Evolutionary conservation across 2,797 vertebrate species (phyloP).

Genomic region (Ficedula albicollis): DNA sequence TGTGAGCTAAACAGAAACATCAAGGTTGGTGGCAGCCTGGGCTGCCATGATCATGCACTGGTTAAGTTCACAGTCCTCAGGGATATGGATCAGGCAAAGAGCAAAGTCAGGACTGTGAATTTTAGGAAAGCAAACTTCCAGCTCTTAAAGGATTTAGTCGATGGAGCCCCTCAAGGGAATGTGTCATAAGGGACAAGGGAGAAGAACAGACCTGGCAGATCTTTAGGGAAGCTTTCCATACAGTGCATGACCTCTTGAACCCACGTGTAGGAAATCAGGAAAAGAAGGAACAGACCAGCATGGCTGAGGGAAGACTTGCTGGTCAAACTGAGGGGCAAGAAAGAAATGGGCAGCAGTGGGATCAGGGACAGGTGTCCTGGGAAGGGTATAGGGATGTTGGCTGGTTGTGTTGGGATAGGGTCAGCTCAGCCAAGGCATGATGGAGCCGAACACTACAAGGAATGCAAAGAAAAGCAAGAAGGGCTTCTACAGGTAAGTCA

Average conservation of each 20-base stretch:
- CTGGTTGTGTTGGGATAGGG: neutral
- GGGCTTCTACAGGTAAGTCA: neutral
- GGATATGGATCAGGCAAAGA: neutral
- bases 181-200: neutral
- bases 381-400: neutral
- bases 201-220: neutral
- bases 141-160: neutral
- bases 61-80: neutral
- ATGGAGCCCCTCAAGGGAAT: neutral
- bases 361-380: neutral
- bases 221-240: neutral
- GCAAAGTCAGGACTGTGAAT: neutral
- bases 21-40: neutral
- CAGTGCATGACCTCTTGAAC: neutral
- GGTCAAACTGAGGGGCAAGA: neutral
- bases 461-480: neutral
- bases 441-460: neutral
- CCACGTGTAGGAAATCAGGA: neutral
- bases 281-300: neutral
- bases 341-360: neutral
- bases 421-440: neutral
- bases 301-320: neutral
- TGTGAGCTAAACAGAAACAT: neutral
- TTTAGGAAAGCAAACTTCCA: neutral
- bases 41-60: neutral